Conservation (phyloP, 1,140 invertebrate genomes). For the Drosophila burlai region DNA sequence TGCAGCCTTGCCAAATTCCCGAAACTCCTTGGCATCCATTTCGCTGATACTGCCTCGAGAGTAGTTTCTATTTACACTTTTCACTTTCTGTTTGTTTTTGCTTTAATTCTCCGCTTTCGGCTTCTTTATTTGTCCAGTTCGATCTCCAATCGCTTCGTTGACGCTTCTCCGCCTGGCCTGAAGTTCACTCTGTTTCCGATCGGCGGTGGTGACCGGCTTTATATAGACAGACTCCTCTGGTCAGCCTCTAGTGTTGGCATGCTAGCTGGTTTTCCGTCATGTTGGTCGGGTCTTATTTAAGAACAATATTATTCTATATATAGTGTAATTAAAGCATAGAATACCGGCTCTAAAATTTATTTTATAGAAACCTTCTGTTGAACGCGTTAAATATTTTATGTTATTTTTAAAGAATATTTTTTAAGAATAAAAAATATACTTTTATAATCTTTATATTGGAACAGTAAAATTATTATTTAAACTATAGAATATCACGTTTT, state of each 20-base stretch:
- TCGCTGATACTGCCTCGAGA: slow-evolving; percentile 15
- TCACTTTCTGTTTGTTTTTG: slow-evolving; percentile 52
- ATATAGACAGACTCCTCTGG: slow-evolving; percentile 40
- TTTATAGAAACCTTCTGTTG: not conserved
- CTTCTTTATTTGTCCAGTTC: slow-evolving; percentile 42
- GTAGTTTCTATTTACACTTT: slow-evolving; percentile 61
- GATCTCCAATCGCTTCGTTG: slow-evolving; percentile 22
- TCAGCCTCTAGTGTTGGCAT: slow-evolving; percentile 21
- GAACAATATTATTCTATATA: not conserved
- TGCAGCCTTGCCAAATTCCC: slow-evolving; percentile 90
- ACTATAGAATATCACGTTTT: not conserved
- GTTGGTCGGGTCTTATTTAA: no score
- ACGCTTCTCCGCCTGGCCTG: slow-evolving; percentile 27
- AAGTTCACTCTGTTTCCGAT: slow-evolving; percentile 45
- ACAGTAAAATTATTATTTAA: not conserved
- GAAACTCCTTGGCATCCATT: slow-evolving; percentile 91
- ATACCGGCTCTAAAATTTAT: not conserved
- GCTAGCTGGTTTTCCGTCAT: slow-evolving; percentile 4
- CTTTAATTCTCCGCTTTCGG: slow-evolving; percentile 18
- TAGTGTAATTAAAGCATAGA: no score
- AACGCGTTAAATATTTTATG: not conserved
- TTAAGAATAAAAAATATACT: not conserved
- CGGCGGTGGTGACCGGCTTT: slow-evolving; percentile 32
- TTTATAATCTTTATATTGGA: not conserved
- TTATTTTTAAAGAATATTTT: not conserved